Evolutionary conservation across 2,113 vertebrate genomes (phyloP).

Genomic region (Neotragus pygmaeus): DNA sequence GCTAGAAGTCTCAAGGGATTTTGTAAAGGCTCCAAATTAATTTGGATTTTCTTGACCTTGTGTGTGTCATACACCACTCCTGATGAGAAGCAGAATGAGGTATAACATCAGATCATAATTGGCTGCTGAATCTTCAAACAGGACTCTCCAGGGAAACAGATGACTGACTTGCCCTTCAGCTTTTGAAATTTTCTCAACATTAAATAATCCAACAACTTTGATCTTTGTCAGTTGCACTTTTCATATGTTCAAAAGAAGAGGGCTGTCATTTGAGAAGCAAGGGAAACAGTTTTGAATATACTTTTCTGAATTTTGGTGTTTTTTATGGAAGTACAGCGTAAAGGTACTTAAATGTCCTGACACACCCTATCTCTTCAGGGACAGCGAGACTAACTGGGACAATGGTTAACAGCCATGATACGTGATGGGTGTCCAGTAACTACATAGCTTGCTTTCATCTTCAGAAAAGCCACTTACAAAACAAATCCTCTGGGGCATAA

Average conservation of each 20-base stretch:
- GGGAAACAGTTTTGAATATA: background rate
- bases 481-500: background rate
- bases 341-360: background rate
- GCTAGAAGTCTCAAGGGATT: background rate
- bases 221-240: background rate
- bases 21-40: background rate
- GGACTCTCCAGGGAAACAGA: background rate
- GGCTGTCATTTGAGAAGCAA: background rate
- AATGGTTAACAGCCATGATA: background rate
- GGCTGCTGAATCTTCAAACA: background rate
- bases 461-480: constrained; percentile 1
- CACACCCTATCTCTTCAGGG: background rate
- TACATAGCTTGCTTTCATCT: background rate
- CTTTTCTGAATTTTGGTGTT: background rate
- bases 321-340: background rate
- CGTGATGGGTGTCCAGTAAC: background rate
- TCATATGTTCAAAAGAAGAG: constrained; percentile 16
- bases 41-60: constrained; percentile 11
- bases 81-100: background rate
- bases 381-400: background rate
- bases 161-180: background rate
- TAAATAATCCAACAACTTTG: background rate
- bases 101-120: background rate
- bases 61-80: background rate
- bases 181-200: constrained; percentile 4